phyloP scores from a whole-genome alignment of 2,888 invertebrate species.

The Cheilosia variabilis region DNA sequence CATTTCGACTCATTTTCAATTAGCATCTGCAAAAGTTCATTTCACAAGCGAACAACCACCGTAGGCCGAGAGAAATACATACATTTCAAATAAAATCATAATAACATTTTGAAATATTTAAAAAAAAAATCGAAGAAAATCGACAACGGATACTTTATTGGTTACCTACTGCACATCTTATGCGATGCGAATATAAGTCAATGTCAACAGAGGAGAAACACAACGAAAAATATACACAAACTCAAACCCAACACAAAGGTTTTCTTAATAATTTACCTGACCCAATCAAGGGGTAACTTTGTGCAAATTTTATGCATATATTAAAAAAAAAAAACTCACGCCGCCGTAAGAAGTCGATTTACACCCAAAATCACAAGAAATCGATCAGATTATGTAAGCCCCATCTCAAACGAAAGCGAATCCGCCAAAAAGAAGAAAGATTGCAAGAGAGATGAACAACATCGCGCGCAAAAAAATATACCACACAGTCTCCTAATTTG shows the following conservation, averaged over 20 bases:
- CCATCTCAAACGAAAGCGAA: constrained; percentile 19
- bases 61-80: background rate
- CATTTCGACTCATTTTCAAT: background rate
- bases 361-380: constrained; percentile 15
- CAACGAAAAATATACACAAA: constrained; percentile 13
- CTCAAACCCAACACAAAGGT: constrained; percentile 29
- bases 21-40: constrained; percentile 6
- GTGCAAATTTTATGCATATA: constrained; percentile 67
- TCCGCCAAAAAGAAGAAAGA: background rate
- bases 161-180: constrained; percentile 20
- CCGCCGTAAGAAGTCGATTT: constrained; percentile 18
- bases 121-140: constrained; percentile 16
- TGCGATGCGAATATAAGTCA: constrained; percentile 48
- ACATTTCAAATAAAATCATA: constrained; percentile 26
- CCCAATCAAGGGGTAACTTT: constrained; percentile 57
- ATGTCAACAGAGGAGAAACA: constrained; percentile 48
- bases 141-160: constrained; percentile 12
- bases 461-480: constrained; percentile 2
- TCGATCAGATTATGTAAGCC: constrained; percentile 53
- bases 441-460: constrained; percentile 20
- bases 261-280: constrained; percentile 46
- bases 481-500: constrained; percentile 22
- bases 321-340: constrained; percentile 8
- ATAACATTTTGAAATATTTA: constrained; percentile 35
- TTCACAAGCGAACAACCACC: constrained; percentile 53